phyloP scores from a whole-genome alignment of 2,797 vertebrate genomes.

The Staurois parvus region DNA sequence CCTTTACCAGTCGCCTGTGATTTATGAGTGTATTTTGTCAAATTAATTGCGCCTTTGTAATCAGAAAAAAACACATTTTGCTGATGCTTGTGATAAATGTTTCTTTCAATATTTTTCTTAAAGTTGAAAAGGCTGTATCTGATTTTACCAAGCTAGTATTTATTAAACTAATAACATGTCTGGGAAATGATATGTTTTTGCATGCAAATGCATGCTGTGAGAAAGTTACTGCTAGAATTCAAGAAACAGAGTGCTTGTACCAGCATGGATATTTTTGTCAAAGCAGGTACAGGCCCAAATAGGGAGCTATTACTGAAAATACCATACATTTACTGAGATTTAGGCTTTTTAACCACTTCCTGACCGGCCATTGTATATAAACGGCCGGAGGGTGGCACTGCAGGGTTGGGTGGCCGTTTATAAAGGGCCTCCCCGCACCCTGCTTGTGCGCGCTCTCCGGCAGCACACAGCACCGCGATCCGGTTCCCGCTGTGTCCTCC shows the following conservation, averaged over 20 bases:
- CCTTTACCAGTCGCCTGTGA: background rate
- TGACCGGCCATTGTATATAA: too few relatives aligned
- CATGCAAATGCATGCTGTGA: background rate
- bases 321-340: conserved; percentile 6
- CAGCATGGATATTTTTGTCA: background rate
- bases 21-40: conserved; percentile 31
- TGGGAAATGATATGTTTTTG: conserved; percentile 25
- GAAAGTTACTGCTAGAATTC: background rate
- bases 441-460: too few relatives aligned
- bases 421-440: too few relatives aligned
- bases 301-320: background rate
- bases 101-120: conserved; percentile 30
- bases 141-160: conserved; percentile 17
- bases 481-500: too few relatives aligned
- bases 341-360: too few relatives aligned
- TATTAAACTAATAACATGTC: conserved; percentile 34
- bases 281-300: background rate
- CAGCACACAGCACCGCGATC: too few relatives aligned
- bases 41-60: conserved; percentile 34
- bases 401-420: too few relatives aligned
- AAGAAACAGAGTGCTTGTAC: background rate
- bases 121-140: conserved; percentile 22
- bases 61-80: conserved; percentile 44
- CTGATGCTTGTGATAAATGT: conserved; percentile 19
- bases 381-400: too few relatives aligned